Base-by-base conservation (phyloP, 2,113 vertebrate genomes). In the Vireo altiloquus region DNA sequence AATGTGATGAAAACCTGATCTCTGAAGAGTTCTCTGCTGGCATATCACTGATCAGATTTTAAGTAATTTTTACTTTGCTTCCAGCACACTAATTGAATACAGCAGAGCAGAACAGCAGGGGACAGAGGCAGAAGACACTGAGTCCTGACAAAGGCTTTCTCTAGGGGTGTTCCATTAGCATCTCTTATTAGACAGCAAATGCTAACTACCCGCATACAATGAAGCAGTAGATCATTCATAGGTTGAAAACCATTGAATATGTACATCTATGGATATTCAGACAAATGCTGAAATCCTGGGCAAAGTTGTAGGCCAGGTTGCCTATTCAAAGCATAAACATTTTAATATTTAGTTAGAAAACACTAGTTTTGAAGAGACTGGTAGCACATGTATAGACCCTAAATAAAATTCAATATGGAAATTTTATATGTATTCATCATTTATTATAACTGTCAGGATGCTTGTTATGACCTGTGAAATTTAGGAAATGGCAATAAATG, bases 11-110 rank as follows among this genome's bases (percentile, higher is more conserved):
- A 96, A 94, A 82, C 16, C 63, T 82, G 70, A 80, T 94, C 94
- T 95, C 90, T 80, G 72, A 95, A 84, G 92, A 44, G 37, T 87
- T 94, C 85, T 94, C 82, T 97, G 75, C 60, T 95, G 91, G 88
- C 84, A 87, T 89, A 86, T 54, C 64, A 93, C 70, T 87, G 63
- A 92, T 91, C 80, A 87, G 71, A 88, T 85, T 89, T 94, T 83
- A 70, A 81, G 79, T 92, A 94, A 86, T 95, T 96, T 95, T 95
- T 95, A 75, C 80, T 96, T 96, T 91, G 92, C 93, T 96, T 97
- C 94, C 90, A 97, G 84, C 64, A 93, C 91, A 52, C 89, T 97
- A 97, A 97, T 96, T 97, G 95, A 97, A 97, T 97, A 96, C 83
- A 97, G 75, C 75, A 86, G 95, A 95, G 86, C 90, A 80, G 88